A percentile compares a stretch with the other conserved stretches of the same genome.
These are phyloP conservation scores for Leucophora obtusa DNA, from an alignment of 2,888 invertebrate genomes.

Conservation along the genomic window DNA sequence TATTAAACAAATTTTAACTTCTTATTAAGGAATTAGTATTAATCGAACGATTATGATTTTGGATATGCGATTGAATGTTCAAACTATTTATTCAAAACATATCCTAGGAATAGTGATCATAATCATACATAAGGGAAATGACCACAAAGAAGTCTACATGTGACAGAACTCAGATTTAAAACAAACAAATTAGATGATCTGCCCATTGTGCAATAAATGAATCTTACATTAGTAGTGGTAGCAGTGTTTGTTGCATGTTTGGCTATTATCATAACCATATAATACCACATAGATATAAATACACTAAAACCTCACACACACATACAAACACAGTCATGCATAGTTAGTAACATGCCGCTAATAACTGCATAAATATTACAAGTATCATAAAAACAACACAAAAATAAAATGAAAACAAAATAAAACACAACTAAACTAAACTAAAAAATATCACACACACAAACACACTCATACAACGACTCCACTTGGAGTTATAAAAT, in stretches of 20 bases:
- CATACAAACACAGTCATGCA: slow-evolving; percentile 24
- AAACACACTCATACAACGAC: background rate
- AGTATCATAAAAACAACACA: slow-evolving; percentile 23
- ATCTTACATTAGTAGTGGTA: background rate
- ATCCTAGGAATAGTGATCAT: too few species aligned
- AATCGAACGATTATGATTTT: too few species aligned
- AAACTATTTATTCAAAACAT: too few species aligned
- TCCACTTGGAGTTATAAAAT: slow-evolving; percentile 46
- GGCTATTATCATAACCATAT: slow-evolving; percentile 48
- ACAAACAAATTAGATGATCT: too few species aligned
- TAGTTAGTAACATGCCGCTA: slow-evolving; percentile 31
- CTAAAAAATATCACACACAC: background rate
- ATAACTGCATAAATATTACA: slow-evolving; percentile 59
- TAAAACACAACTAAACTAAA: slow-evolving; percentile 6
- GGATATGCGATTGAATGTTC: too few species aligned
- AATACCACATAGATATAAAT: slow-evolving; percentile 38
- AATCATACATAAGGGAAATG: too few species aligned
- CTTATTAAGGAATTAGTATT: too few species aligned
- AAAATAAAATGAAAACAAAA: slow-evolving; percentile 1
- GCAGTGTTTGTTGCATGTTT: slow-evolving; percentile 33
- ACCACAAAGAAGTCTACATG: too few species aligned
- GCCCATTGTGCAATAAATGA: slow-evolving; percentile 7
- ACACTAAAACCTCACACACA: slow-evolving; percentile 37
- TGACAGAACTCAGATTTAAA: too few species aligned
- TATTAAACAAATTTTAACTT: too few species aligned